phyloP scores from a whole-genome alignment of 2,113 vertebrate species.

The Mirounga angustirostris region DNA sequence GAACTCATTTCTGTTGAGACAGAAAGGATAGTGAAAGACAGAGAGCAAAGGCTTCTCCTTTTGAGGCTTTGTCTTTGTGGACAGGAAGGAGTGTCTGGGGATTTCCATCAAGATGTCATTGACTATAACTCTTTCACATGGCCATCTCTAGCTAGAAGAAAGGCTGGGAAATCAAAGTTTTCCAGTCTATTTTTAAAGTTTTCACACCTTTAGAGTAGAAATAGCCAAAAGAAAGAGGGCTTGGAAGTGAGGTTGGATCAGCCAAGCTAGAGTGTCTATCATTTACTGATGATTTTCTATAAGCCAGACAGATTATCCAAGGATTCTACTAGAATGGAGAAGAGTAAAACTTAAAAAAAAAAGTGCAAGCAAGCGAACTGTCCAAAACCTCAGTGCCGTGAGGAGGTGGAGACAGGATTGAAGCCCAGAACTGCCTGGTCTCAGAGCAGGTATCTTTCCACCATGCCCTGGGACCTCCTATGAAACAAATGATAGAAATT shows the following conservation, averaged over 20 bases:
- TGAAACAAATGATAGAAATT: not conserved
- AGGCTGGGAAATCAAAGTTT: not conserved
- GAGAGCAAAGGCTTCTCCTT: not conserved
- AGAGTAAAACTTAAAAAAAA: not conserved
- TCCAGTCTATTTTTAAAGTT: not conserved
- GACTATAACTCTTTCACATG: not conserved
- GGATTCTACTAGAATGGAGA: not conserved
- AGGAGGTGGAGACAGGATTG: not conserved
- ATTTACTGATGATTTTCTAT: not conserved
- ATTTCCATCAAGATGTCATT: not conserved
- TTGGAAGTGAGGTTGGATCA: not conserved
- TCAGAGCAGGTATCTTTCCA: not conserved
- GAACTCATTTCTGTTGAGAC: not conserved
- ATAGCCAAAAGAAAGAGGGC: not conserved
- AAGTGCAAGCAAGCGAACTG: not conserved
- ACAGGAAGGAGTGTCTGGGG: not conserved
- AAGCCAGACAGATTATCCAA: not conserved
- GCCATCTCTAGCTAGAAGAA: not conserved
- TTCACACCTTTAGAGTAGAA: not conserved
- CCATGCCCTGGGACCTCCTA: rapidly evolving
- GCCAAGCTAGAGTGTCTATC: not conserved
- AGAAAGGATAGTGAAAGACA: not conserved
- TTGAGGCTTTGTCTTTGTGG: not conserved
- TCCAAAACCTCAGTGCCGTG: not conserved
- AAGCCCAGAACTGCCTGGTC: not conserved